Conservation (phyloP, 2,113 vertebrate species). For the Aptenodytes forsteri region DNA sequence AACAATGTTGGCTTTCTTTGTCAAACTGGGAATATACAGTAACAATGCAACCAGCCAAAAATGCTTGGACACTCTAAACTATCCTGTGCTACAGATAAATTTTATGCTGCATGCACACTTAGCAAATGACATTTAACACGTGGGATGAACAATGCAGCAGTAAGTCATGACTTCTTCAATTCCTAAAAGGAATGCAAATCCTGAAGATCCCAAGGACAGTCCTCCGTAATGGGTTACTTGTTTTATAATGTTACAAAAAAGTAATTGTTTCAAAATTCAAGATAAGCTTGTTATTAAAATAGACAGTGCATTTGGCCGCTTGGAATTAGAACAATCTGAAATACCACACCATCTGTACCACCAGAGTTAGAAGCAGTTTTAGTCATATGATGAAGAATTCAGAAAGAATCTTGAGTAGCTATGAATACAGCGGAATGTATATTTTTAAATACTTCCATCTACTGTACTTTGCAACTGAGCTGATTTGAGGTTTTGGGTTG, state of each 20-base stretch:
- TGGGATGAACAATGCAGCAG: constrained; percentile 3
- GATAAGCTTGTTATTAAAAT: constrained; percentile 35
- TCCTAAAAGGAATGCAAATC: constrained; percentile 41
- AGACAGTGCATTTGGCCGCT: constrained; percentile 16
- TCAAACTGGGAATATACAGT: constrained; percentile 31
- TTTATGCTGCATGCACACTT: background rate
- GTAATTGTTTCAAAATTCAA: constrained; percentile 32
- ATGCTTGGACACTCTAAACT: background rate
- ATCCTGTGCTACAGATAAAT: background rate
- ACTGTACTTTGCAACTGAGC: background rate
- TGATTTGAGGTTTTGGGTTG: background rate
- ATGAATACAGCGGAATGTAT: background rate
- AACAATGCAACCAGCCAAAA: constrained; percentile 24
- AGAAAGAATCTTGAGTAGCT: constrained; percentile 18
- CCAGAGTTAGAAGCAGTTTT: background rate
- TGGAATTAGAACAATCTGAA: constrained; percentile 47
- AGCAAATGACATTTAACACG: background rate
- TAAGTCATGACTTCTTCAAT: background rate
- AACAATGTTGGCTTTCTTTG: background rate
- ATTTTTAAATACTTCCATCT: constrained; percentile 25
- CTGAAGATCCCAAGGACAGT: constrained; percentile 32
- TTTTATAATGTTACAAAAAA: constrained; percentile 10
- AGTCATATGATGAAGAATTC: constrained; percentile 36
- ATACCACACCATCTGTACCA: constrained; percentile 44
- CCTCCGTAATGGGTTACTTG: background rate